These are phyloP conservation scores for Dinoponera quadriceps DNA, from an alignment of 1,140 invertebrate species.

Conservation along the genomic window DNA sequence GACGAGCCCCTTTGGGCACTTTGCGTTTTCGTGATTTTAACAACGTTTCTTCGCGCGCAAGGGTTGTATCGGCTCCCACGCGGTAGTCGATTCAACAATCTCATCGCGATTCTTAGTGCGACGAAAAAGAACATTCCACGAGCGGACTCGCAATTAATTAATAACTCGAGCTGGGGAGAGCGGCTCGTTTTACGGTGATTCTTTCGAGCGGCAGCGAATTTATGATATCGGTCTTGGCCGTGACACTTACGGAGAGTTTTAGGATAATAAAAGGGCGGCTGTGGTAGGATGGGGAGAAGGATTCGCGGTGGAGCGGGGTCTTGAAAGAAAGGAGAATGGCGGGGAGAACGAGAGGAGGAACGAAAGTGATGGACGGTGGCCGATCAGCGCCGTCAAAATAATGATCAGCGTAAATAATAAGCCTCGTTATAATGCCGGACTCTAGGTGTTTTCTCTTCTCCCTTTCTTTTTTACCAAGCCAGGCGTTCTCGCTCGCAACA, in stretches of 20 bases:
- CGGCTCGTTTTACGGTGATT: constrained; percentile 66
- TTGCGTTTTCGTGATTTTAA: constrained; percentile 10
- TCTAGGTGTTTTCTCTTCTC: constrained; percentile 56
- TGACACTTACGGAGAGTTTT: constrained; percentile 76
- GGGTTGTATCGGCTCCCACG: constrained; percentile 3
- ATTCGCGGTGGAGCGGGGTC: constrained; percentile 37
- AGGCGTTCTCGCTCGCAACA: constrained; percentile 55
- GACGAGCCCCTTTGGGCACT: constrained; percentile 38
- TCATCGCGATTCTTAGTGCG: constrained; percentile 32
- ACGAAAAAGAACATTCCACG: constrained; percentile 34
- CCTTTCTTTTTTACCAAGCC: constrained; percentile 66
- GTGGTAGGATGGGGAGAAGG: constrained; percentile 15
- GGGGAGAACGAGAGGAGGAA: constrained; percentile 69
- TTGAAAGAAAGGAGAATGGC: constrained; percentile 60
- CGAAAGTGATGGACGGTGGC: constrained; percentile 82
- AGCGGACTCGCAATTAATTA: constrained; percentile 65
- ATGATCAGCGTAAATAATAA: constrained; percentile 84
- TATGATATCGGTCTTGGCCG: constrained; percentile 72
- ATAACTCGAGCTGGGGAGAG: constrained; percentile 57
- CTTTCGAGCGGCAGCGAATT: constrained; percentile 67
- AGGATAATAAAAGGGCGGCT: constrained; percentile 74
- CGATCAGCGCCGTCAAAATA: constrained; percentile 84
- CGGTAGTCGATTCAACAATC: constrained; percentile 44
- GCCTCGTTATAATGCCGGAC: constrained; percentile 78
- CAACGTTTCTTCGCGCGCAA: background rate